phyloP scores from a whole-genome alignment of 2,797 vertebrate species.

The Onychomys torridus region DNA sequence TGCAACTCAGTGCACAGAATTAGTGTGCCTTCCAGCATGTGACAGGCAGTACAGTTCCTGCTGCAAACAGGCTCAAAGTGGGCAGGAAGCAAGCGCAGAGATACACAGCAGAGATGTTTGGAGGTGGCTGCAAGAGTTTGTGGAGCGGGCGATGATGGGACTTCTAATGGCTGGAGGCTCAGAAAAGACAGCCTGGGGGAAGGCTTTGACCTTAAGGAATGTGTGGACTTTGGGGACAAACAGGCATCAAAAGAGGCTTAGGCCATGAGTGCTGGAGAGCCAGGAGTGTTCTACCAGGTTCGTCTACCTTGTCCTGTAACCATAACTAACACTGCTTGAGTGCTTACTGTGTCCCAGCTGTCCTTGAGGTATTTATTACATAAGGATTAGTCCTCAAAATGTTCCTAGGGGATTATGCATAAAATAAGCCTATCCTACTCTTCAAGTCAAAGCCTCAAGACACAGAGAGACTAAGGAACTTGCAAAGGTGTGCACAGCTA shows the following conservation, averaged over 20 bases:
- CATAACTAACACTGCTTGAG: not conserved
- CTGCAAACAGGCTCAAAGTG: not conserved
- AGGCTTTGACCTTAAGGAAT: not conserved
- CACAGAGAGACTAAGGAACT: not conserved
- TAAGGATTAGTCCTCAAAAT: not conserved
- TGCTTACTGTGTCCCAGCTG: not conserved
- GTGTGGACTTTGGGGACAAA: not conserved
- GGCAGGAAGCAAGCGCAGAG: not conserved
- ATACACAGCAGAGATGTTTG: not conserved
- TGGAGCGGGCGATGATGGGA: not conserved
- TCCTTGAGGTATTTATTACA: not conserved
- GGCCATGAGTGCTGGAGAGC: not conserved
- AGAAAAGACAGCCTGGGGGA: not conserved
- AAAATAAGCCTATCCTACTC: not conserved
- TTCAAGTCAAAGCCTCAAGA: not conserved
- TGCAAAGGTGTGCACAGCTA: not conserved
- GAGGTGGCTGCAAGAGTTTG: not conserved
- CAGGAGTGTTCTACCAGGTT: not conserved
- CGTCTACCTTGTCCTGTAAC: not conserved
- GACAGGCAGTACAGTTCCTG: not conserved
- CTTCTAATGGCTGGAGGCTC: not conserved
- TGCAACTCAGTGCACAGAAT: not conserved
- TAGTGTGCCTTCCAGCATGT: not conserved
- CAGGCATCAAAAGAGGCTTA: not conserved
- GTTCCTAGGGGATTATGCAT: not conserved